Conservation (phyloP, 2,888 invertebrate species). For the Terebella lapidaria region DNA sequence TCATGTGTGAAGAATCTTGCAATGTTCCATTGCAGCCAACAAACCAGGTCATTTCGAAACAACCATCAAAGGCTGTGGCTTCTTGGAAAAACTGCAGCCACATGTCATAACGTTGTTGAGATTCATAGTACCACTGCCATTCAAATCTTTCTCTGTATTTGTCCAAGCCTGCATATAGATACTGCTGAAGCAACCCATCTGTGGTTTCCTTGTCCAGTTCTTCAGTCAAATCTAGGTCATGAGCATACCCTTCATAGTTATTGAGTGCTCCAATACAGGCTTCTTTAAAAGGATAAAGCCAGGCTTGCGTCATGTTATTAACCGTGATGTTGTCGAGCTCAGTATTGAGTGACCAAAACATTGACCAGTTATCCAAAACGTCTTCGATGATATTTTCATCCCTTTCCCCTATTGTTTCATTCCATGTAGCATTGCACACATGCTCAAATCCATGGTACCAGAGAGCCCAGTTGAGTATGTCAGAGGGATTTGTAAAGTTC, state of each 20-base stretch:
- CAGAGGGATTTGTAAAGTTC: neutral
- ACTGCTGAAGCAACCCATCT: no score
- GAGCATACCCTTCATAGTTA: neutral
- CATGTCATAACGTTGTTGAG: no score
- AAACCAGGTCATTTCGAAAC: neutral
- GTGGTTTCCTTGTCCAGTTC: no score
- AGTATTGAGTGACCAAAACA: no score
- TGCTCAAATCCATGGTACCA: neutral
- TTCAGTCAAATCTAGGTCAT: no score
- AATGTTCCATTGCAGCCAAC: neutral
- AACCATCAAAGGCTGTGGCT: no score
- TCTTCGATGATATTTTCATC: neutral
- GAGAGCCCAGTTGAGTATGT: neutral
- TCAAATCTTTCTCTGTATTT: no score
- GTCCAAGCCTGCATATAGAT: no score
- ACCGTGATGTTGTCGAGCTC: neutral
- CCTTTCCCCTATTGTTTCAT: neutral
- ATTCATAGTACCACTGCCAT: no score
- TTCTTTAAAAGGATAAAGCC: neutral
- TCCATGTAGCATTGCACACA: neutral
- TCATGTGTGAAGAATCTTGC: neutral
- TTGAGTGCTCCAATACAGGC: neutral
- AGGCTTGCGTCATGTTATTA: neutral
- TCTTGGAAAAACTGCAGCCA: no score
- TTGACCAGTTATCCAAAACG: neutral